Conservation (phyloP, 2,888 invertebrate genomes). For the Hirtodrosophila histrioides region DNA sequence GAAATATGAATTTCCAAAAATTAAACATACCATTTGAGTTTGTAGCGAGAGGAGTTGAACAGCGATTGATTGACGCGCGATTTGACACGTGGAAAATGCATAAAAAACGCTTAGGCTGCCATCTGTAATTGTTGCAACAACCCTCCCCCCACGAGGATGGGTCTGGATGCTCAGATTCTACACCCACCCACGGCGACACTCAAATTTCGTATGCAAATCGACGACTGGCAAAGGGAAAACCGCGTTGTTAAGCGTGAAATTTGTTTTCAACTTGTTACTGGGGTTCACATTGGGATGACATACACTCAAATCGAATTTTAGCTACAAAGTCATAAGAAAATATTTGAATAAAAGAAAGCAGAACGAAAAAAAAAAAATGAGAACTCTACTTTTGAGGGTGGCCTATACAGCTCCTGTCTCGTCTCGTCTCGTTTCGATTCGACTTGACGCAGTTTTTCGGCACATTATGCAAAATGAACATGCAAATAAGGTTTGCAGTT, state of each 20-base stretch:
- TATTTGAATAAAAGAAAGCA: constrained; percentile 73
- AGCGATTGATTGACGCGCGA: constrained; percentile 81
- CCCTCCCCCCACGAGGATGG: constrained; percentile 59
- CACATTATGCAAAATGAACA: constrained; percentile 82
- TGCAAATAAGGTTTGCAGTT: constrained; percentile 84
- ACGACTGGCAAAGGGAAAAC: constrained; percentile 53
- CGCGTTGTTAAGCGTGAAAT: constrained; percentile 83
- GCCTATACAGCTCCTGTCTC: constrained; percentile 20
- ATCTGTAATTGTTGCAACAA: constrained; percentile 78
- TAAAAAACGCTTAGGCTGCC: constrained; percentile 60
- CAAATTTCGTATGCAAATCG: constrained; percentile 81
- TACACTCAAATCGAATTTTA: constrained; percentile 74
- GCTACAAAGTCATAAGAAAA: constrained; percentile 72
- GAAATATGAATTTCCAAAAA: constrained; percentile 68
- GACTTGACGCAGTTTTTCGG: constrained; percentile 62
- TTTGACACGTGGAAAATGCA: constrained; percentile 79
- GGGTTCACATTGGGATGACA: constrained; percentile 53
- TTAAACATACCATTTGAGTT: constrained; percentile 59
- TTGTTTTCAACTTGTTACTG: constrained; percentile 73
- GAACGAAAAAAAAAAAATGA: constrained; percentile 20
- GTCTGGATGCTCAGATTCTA: constrained; percentile 6
- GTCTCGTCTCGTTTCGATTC: constrained; percentile 10
- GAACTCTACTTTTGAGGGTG: constrained; percentile 32
- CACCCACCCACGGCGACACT: constrained; percentile 20
- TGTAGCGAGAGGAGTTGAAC: constrained; percentile 16